phyloP scores from a whole-genome alignment of 2,888 invertebrate genomes.

The Notodonta dromedarius region DNA sequence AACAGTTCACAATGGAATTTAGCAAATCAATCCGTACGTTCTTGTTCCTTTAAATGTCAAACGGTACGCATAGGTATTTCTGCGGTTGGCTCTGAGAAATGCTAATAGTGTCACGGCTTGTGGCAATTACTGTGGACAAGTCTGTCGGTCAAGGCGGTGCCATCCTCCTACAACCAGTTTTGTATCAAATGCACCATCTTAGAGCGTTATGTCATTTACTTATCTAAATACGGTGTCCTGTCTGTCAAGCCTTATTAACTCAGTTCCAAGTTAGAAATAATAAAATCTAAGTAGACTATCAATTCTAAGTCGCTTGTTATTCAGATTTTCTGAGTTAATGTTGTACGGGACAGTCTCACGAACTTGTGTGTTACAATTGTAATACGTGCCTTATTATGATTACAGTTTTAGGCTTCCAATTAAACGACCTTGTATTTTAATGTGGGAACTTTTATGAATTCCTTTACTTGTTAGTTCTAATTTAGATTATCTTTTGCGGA shows the following conservation, averaged over 20 bases:
- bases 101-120: conserved; percentile 72
- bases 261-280: neutral
- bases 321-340: conserved; percentile 24
- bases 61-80: conserved; percentile 43
- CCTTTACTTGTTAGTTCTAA: conserved; percentile 58
- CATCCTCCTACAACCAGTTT: conserved; percentile 64
- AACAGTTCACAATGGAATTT: conserved; percentile 37
- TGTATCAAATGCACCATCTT: conserved; percentile 44
- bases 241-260: neutral
- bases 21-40: conserved; percentile 30
- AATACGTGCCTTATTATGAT: conserved; percentile 37
- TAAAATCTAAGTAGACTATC: neutral
- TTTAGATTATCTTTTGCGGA: conserved; percentile 62
- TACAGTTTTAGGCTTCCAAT: conserved; percentile 32
- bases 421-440: conserved; percentile 67
- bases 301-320: neutral
- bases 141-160: conserved; percentile 73
- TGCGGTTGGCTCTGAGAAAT: conserved; percentile 34
- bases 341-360: conserved; percentile 22
- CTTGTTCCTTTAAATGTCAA: conserved; percentile 46
- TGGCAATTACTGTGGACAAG: conserved; percentile 51
- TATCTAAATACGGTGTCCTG: conserved; percentile 20
- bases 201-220: conserved; percentile 53
- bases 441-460: conserved; percentile 69
- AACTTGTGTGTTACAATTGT: conserved; percentile 32